Percentiles rank a stretch among this genome's conserved stretches.
Conservation (phyloP, 2,113 vertebrate genomes). For the Xyliphius kryptos region DNA sequence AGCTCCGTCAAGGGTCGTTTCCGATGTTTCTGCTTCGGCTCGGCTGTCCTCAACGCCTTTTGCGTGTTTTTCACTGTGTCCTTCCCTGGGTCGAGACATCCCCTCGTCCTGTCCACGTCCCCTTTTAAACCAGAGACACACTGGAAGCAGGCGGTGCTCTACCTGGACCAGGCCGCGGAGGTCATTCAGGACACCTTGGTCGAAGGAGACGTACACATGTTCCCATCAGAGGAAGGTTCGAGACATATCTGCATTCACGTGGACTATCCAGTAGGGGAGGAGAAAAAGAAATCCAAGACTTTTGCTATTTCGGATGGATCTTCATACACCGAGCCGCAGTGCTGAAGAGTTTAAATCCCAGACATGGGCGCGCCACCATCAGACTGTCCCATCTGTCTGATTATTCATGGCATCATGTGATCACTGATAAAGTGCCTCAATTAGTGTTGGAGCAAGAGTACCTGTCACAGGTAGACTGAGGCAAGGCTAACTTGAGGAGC, state of each 20-base stretch:
- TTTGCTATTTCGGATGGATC: constrained; percentile 76
- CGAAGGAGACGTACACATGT: constrained; percentile 70
- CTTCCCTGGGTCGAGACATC: constrained; percentile 67
- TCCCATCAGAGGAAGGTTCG: constrained; percentile 69
- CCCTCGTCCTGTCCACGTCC: constrained; percentile 75
- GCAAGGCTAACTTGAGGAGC: too few relatives aligned
- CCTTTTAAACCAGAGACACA: constrained; percentile 79
- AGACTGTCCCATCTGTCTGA: too few relatives aligned
- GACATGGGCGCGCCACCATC: too few relatives aligned
- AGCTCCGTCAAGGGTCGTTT: constrained; percentile 64
- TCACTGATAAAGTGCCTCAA: too few relatives aligned
- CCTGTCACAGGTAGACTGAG: too few relatives aligned
- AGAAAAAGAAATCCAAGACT: constrained; percentile 70
- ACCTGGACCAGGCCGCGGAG: constrained; percentile 69
- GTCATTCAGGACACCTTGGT: constrained; percentile 77
- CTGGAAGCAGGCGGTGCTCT: constrained; percentile 82
- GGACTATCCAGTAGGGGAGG: constrained; percentile 70
- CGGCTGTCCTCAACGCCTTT: constrained; percentile 71
- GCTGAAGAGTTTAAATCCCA: too few relatives aligned
- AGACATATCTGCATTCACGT: constrained; percentile 71
- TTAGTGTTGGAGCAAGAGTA: too few relatives aligned
- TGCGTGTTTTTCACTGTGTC: constrained; percentile 78
- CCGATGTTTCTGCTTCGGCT: constrained; percentile 71
- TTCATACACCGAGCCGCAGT: constrained; percentile 50
- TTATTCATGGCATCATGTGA: too few relatives aligned